Evolutionary conservation across 2,797 vertebrate genomes (phyloP).

Genomic region (Tokudaia tokunoshimensis): DNA sequence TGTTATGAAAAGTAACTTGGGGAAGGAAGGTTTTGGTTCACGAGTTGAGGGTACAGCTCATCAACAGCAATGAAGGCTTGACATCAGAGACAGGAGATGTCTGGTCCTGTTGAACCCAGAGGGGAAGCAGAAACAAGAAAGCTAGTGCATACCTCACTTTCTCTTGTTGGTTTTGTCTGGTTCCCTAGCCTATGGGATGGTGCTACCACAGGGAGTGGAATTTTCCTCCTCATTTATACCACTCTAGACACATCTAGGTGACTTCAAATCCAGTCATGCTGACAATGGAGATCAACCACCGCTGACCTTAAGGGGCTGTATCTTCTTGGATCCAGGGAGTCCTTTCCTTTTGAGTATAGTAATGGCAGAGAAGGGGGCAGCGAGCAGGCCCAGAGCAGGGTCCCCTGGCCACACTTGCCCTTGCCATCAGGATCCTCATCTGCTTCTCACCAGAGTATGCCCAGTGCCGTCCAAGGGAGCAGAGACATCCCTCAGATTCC

Average conservation of each 20-base stretch:
- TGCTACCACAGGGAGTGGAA: too few species aligned
- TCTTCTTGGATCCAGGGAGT: not conserved
- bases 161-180: not conserved
- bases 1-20: not conserved
- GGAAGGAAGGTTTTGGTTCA: not conserved
- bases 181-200: not conserved
- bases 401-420: not conserved
- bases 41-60: not conserved
- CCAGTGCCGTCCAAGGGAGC: accelerated
- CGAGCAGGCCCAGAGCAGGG: not conserved
- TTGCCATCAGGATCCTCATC: not conserved
- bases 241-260: not conserved
- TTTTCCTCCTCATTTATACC: not conserved
- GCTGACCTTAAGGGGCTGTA: not conserved
- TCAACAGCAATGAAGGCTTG: not conserved
- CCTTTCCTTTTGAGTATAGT: not conserved
- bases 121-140: not conserved
- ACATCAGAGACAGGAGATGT: not conserved
- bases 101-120: not conserved
- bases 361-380: not conserved
- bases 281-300: not conserved
- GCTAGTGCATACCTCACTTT: not conserved
- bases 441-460: accelerated
- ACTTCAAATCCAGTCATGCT: not conserved
- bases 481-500: not conserved